Conservation (phyloP, 2,888 invertebrate genomes). For the Seira sanloemensis region DNA sequence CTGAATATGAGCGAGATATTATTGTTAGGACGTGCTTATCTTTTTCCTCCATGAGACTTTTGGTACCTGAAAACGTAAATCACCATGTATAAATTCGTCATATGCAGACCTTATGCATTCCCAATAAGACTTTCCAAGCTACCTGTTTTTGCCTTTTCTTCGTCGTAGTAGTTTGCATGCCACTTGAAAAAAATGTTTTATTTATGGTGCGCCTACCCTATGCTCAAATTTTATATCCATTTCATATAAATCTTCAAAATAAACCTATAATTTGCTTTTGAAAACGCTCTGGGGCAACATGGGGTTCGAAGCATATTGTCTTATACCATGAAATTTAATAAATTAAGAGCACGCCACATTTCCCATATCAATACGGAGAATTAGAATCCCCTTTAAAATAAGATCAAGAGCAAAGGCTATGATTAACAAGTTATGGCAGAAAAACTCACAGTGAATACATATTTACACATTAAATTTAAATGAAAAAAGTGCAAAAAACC, state of each 20-base stretch:
- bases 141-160: neutral
- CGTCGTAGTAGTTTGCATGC: conserved; percentile 4
- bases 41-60: too few relatives aligned
- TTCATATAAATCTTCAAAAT: conserved; percentile 10
- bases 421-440: neutral
- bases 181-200: neutral
- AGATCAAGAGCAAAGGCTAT: neutral
- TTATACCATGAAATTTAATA: too few relatives aligned
- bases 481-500: neutral
- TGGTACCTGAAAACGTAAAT: too few relatives aligned
- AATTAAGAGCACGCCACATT: neutral
- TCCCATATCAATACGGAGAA: neutral
- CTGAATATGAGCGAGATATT: too few relatives aligned
- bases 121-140: neutral
- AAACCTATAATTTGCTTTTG: conserved; percentile 1
- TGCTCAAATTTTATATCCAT: conserved; percentile 12
- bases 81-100: too few relatives aligned
- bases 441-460: conserved; percentile 8
- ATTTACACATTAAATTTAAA: conserved; percentile 10
- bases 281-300: conserved; percentile 10
- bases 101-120: too few relatives aligned
- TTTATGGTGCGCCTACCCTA: neutral
- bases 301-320: too few relatives aligned
- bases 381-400: neutral
- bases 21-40: too few relatives aligned